Base-by-base conservation (phyloP, 2,113 vertebrate species). In the Hucho hucho region DNA sequence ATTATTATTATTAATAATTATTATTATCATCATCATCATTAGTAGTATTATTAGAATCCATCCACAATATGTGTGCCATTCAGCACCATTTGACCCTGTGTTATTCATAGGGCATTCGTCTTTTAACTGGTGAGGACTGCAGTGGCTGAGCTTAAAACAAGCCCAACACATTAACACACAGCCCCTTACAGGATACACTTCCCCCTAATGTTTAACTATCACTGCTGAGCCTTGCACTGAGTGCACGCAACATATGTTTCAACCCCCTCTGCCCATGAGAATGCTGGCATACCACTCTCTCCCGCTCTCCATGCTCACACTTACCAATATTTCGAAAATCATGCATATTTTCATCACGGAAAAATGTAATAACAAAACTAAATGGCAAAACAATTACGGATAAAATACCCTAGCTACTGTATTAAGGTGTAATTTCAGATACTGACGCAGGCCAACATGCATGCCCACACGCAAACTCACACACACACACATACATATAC, bases 81-180 rank as follows among this genome's bases (percentile, higher is more conserved):
- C 1, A 13, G 12, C 64, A 66, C 16, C 26, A 26, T 66, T 29
- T 29, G 3, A 26, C 4, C 64, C 28, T 7, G 26, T 16, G 16
- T 43, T 43, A 43, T 64, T 16, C 71, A 1, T 18, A 14, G 5
- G 26, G 16, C 12, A 18, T 18, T 66, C 1, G 14, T 29, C 29
- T 67, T 67, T 7, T 37, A 16, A 61, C 58, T 61, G 20, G 20
- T 61, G 58, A 16, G 64, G 22, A 71, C 69, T 77, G 85, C 83
- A 75, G 85, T 86, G 87, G 86, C 66, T 74, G 88, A 85, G 79
- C 83, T 84, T 87, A 89, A 88, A 75, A 85, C 79, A 89, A 88
- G 88, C 82, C 87, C 82, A 84, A 83, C 81, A 85, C 79, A 89
- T 90, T 90, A 91, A 87, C 88, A 84, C 80, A 37, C 76, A 78